Conservation (phyloP, 2,797 vertebrate genomes). For the Lateolabrax maculatus region DNA sequence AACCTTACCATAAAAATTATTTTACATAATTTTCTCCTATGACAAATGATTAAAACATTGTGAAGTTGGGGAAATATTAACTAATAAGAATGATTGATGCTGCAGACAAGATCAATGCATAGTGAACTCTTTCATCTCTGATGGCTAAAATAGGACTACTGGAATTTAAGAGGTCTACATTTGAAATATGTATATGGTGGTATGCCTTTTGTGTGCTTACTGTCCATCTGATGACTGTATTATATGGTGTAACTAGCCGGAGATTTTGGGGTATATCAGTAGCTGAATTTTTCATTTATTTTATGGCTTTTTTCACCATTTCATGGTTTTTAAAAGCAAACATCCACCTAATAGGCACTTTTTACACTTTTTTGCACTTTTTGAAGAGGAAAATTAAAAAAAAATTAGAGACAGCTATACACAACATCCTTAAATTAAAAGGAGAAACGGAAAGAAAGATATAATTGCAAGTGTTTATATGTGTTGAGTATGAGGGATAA, state of each 20-base stretch:
- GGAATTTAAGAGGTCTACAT: background rate
- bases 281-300: constrained; percentile 1
- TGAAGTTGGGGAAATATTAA: background rate
- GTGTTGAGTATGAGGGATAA: constrained; percentile 59
- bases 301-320: constrained; percentile 25
- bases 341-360: constrained; percentile 47
- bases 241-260: background rate
- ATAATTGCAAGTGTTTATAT: constrained; percentile 58
- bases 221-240: constrained; percentile 8
- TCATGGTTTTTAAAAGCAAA: constrained; percentile 56
- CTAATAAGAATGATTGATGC: background rate
- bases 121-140: constrained; percentile 2
- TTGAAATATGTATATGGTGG: background rate
- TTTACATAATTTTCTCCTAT: background rate
- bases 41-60: background rate
- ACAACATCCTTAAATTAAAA: constrained; percentile 51
- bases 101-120: background rate
- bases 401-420: constrained; percentile 25
- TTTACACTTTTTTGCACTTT: too few relatives aligned
- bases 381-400: constrained; percentile 54
- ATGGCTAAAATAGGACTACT: background rate
- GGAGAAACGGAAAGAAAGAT: constrained; percentile 51
- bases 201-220: background rate
- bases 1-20: background rate
- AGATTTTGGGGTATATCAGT: constrained; percentile 13